Evolutionary conservation across 2,797 vertebrate genomes (phyloP).

Genomic region (Anguilla anguilla): DNA sequence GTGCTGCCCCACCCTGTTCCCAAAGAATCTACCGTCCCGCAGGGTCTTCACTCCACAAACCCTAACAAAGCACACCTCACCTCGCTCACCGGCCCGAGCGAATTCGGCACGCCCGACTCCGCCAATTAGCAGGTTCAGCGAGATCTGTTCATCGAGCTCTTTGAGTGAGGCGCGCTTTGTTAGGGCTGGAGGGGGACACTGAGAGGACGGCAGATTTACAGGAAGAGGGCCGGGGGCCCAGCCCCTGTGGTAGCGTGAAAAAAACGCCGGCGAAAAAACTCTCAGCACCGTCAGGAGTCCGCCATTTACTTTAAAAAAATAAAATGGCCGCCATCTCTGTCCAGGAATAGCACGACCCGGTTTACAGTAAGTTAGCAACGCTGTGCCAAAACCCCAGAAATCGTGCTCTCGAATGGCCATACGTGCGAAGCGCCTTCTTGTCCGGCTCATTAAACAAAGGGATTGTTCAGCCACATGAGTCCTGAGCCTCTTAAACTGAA

Average conservation of each 20-base stretch:
- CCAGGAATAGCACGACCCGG: neutral
- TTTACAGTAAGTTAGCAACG: neutral
- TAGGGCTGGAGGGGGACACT: too few relatives aligned
- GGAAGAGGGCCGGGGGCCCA: too few relatives aligned
- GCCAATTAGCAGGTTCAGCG: too few relatives aligned
- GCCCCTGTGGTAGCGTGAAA: neutral
- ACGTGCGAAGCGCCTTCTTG: neutral
- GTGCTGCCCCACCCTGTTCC: neutral
- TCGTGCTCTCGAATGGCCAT: neutral
- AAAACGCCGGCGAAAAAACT: neutral
- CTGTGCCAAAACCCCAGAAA: neutral
- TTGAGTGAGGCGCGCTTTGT: too few relatives aligned
- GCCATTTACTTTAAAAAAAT: neutral
- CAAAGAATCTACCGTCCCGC: too few relatives aligned
- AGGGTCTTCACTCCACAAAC: too few relatives aligned
- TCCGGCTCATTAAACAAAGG: neutral
- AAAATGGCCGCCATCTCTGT: neutral
- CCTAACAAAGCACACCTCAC: too few relatives aligned
- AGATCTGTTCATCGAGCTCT: too few relatives aligned
- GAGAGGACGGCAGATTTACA: too few relatives aligned
- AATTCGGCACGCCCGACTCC: too few relatives aligned
- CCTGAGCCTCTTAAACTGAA: neutral
- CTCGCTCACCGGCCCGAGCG: too few relatives aligned
- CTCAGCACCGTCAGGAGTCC: neutral
- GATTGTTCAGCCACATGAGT: neutral